Evolutionary conservation across 2,113 vertebrate genomes (phyloP), one percentile per base, ranked within the genome.

Genomic region (Polypterus senegalus): DNA sequence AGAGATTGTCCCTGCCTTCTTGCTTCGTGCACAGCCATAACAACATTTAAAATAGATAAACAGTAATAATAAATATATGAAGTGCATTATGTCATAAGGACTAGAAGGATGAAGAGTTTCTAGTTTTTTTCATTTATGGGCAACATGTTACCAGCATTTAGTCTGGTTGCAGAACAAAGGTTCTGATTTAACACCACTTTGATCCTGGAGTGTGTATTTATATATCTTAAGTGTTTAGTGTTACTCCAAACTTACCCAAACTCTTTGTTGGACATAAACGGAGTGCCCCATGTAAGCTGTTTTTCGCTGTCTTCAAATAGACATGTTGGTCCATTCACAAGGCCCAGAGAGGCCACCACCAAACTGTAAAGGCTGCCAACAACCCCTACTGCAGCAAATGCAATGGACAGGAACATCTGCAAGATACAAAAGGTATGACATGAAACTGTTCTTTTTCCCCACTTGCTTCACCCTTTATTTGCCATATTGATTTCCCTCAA

Each of bases 381-480:
- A 1, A 83, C 78, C 2, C 82, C 88, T 48, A 89, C 60, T 1
- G 72, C 83, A 7, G 87, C 82, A 11, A 87, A 84, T 2, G 69
- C 66, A 64, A 89, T 83, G 0, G 88, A 86, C 45, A 91, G 65
- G 67, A 87, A 84, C 87, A 90, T 90, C 89, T 90, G 66, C 27
- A 62, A 74, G 9, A 57, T 7, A 9, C 5, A 7, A 46, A 57
- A 49, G 47, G 11, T 10, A 2, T 4, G 45, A n/a, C 3, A 4
- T 4, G 58, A 11, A 58, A 44, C 7, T 7, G 47, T 27, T 27
- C 27, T 27, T 27, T 27, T 27, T 27, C 27, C 2, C 27, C 27
- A 27, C 27, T 27, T 27, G 27, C 27, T 27, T 27, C 27, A 27
- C 27, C 27, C 27, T 2, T 27, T 27, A 27, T 27, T 27, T 27